Conservation (phyloP, 2,113 vertebrate species). For the Phalacrocorax brasilianus region DNA sequence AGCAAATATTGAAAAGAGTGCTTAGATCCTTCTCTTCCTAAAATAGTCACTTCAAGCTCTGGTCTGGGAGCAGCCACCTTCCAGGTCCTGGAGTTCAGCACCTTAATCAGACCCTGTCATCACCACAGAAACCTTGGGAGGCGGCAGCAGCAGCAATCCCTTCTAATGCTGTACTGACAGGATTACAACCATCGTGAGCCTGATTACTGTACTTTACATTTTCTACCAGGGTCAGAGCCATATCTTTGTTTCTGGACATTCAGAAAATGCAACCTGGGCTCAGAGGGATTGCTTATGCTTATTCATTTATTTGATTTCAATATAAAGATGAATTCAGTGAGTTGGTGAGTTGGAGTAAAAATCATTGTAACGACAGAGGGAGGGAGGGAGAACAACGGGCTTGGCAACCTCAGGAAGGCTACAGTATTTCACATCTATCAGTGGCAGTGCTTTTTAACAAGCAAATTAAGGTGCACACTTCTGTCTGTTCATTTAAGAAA, state of each 20-base stretch:
- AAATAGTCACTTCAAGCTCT: neutral
- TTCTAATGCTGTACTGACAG: neutral
- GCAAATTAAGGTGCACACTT: neutral
- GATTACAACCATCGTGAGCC: neutral
- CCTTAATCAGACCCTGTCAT: accelerated
- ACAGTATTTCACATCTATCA: neutral
- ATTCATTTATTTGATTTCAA: too few relatives aligned
- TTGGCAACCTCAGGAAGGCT: neutral
- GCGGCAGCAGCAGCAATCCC: neutral
- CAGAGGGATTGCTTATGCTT: neutral
- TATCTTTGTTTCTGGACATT: neutral
- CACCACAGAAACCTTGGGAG: neutral
- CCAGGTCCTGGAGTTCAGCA: neutral
- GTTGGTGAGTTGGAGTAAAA: neutral
- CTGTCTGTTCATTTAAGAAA: neutral
- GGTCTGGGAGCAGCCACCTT: neutral
- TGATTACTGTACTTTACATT: neutral
- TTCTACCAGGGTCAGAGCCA: neutral
- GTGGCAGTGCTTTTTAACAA: neutral
- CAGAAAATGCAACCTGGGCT: neutral
- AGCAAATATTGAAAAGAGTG: neutral
- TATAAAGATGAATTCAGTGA: neutral
- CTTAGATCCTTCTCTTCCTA: neutral
- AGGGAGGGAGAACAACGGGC: neutral
- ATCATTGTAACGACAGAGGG: neutral